Conservation (phyloP, 2,797 vertebrate genomes). For the Crenichthys baileyi region DNA sequence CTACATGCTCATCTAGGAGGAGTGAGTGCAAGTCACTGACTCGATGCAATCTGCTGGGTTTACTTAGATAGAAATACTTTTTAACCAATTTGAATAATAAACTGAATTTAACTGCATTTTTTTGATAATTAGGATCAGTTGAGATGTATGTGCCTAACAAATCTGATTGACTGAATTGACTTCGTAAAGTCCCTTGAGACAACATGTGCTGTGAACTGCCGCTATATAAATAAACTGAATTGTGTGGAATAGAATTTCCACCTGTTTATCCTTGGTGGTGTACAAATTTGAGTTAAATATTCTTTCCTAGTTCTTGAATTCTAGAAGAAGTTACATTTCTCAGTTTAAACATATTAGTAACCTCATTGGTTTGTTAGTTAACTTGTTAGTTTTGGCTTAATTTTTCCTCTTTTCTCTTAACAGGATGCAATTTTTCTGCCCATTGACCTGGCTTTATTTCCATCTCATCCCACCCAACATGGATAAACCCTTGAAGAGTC, state of each 20-base stretch:
- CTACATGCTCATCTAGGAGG: too few species aligned
- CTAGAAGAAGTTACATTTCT: background rate
- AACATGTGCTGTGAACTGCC: too few species aligned
- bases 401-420: constrained; percentile 14
- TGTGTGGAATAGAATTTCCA: background rate
- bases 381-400: background rate
- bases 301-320: background rate
- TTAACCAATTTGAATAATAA: too few species aligned
- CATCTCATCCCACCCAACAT: constrained; percentile 1
- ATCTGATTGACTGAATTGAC: too few species aligned
- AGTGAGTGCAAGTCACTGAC: too few species aligned
- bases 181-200: too few species aligned
- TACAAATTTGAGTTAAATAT: background rate
- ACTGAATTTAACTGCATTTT: too few species aligned
- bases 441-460: constrained; percentile 13
- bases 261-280: background rate
- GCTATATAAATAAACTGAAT: too few species aligned
- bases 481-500: constrained; percentile 31
- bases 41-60: too few species aligned
- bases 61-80: too few species aligned
- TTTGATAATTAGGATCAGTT: too few species aligned
- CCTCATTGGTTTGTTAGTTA: background rate
- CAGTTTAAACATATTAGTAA: background rate
- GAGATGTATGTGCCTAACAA: too few species aligned
- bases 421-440: constrained; percentile 29